These are phyloP conservation scores for Drosophila erecta DNA, from an alignment of 1,140 invertebrate genomes.

Conservation along the genomic window DNA sequence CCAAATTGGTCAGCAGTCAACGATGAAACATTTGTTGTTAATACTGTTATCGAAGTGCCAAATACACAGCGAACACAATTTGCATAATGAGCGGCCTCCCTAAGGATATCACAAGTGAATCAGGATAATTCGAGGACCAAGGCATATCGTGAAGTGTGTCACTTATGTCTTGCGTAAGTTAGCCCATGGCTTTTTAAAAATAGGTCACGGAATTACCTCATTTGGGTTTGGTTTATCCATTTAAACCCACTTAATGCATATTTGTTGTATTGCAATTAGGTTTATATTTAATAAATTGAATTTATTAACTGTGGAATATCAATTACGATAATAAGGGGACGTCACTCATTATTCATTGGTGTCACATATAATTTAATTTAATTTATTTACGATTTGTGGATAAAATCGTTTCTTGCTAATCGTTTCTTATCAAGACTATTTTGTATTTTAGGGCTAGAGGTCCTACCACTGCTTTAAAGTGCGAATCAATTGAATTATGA, in stretches of 20 bases:
- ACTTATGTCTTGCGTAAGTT: conserved; percentile 19
- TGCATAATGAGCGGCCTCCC: conserved; percentile 41
- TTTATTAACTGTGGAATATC: no score
- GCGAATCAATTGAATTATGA: conserved; percentile 53
- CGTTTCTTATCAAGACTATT: conserved; percentile 4
- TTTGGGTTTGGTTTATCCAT: neutral
- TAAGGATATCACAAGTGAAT: conserved; percentile 18
- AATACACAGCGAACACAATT: conserved; percentile 50
- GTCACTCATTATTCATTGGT: no score
- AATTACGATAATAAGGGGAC: no score
- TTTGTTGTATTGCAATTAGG: no score
- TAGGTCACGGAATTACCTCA: neutral
- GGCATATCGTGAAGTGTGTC: conserved; percentile 8
- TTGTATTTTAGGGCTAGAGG: neutral
- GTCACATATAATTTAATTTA: no score
- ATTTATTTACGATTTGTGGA: no score
- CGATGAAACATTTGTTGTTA: conserved; percentile 68
- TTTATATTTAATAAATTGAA: no score
- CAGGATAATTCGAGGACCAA: conserved; percentile 10
- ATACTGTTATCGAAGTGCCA: conserved; percentile 78
- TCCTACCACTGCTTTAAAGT: neutral
- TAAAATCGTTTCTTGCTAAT: no score
- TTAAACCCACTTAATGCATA: no score
- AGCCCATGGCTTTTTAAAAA: neutral
- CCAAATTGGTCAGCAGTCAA: conserved; percentile 59